phyloP scores from a whole-genome alignment of 1,140 invertebrate genomes.

The Brachionus koreanus region DNA sequence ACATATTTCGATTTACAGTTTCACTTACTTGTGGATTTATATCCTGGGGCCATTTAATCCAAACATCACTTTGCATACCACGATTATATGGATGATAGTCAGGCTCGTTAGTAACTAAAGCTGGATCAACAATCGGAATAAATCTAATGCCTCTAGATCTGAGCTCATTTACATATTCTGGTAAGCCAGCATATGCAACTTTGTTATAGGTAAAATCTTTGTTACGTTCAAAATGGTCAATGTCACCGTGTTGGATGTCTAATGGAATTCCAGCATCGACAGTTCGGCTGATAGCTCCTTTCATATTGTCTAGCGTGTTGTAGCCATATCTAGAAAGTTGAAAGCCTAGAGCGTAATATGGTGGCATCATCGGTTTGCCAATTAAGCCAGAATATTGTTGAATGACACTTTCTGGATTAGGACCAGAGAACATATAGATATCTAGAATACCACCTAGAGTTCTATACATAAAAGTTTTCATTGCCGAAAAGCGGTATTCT shows the following conservation, averaged over 20 bases:
- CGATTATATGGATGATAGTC: conserved; percentile 51
- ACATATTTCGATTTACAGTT: conserved; percentile 39
- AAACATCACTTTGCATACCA: conserved; percentile 48
- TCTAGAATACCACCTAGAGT: conserved; percentile 58
- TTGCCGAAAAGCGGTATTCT: conserved; percentile 47
- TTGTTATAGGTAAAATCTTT: conserved; percentile 59
- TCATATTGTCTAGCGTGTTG: conserved; percentile 49
- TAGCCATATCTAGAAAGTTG: conserved; percentile 60
- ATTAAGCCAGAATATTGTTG: conserved; percentile 49
- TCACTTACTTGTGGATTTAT: conserved; percentile 46
- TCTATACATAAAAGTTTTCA: conserved; percentile 53
- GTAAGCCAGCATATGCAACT: conserved; percentile 52
- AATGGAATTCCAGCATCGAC: conserved; percentile 45
- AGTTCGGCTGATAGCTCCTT: conserved; percentile 12
- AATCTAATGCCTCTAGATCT: conserved; percentile 54
- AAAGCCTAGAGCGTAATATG: conserved; percentile 61
- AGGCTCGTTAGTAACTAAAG: conserved; percentile 50
- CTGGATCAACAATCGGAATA: conserved; percentile 56
- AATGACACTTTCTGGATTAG: conserved; percentile 57
- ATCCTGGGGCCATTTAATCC: conserved; percentile 51
- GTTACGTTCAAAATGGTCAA: conserved; percentile 58
- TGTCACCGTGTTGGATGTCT: conserved; percentile 57
- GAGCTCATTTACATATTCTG: conserved; percentile 55
- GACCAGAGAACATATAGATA: conserved; percentile 60
- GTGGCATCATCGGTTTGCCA: conserved; percentile 59